Evolutionary conservation across 2,113 vertebrate species (phyloP).

Genomic region (Cranoglanis bouderius): DNA sequence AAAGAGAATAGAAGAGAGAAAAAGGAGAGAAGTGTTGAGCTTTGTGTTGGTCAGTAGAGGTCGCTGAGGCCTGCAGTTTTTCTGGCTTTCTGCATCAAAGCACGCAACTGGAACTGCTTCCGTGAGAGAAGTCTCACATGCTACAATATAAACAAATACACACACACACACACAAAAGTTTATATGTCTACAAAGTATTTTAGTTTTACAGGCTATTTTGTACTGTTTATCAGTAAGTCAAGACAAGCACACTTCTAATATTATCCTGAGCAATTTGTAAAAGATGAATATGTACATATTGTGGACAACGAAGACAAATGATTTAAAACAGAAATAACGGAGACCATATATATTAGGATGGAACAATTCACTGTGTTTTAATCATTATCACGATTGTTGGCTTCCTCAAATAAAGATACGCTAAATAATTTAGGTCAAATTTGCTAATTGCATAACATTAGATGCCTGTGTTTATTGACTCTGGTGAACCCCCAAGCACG

Average conservation of each 20-base stretch:
- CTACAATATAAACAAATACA: constrained; percentile 66
- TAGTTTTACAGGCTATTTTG: not conserved
- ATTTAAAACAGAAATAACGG: not conserved
- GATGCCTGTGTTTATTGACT: not conserved
- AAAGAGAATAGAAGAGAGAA: not conserved
- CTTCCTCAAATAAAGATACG: not conserved
- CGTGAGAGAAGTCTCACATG: constrained; percentile 94
- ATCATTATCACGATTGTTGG: not conserved
- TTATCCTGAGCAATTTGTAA: not conserved
- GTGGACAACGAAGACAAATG: not conserved
- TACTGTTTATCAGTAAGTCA: not conserved
- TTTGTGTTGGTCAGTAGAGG: constrained; percentile 81
- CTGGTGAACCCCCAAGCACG: not conserved
- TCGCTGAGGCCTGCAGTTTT: constrained; percentile 97
- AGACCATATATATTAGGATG: not conserved
- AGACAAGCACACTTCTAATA: not conserved
- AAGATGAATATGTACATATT: not conserved
- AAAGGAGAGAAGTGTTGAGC: not conserved
- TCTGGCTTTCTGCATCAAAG: constrained; percentile 97
- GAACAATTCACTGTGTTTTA: not conserved
- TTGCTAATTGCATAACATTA: not conserved
- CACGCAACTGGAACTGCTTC: constrained; percentile 98
- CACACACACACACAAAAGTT: not conserved
- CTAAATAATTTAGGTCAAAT: not conserved
- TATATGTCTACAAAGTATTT: not conserved